Evolutionary conservation across 2,113 vertebrate species (phyloP), one percentile per base, ranked within the genome.

Genomic region (Hyperopisus bebe): DNA sequence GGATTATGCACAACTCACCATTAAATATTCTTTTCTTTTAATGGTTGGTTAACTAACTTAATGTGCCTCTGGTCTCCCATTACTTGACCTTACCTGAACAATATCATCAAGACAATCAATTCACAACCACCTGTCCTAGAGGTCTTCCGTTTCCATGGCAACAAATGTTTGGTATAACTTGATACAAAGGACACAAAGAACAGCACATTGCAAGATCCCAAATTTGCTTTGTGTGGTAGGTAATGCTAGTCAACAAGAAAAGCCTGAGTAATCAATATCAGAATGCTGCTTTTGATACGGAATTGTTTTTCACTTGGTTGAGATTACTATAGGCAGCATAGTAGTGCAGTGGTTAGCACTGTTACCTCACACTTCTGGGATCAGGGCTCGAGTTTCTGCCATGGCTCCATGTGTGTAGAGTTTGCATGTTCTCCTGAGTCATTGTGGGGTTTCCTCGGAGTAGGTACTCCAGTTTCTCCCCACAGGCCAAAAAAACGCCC

Each of bases 1-100:
- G 53, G 44, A 48, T 89, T 86, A 46, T 48, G 44, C 83, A 70
- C 62, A 86, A 89, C 85, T 86, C 31, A 39, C n/a, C 44, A 86
- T 62, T 48, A 55, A 89, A 89, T 70, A 86, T 42, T 44, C 47
- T 66, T 66, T 86, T 11, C 82, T 89, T 85, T 70, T 89, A 5
- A 84, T 39, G 89, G 58, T 86, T n/a, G 15, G 27, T 53, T 86
- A 31, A 51, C 13, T 53, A 86, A 17, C 44, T 86, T 48, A 17
- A 86, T n/a, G 47, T 53, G 48, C 24, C 27, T 48, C 44, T 27
- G 13, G 74, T 86, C n/a, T 50, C 21, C 82, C 8, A 39, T 77
- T 77, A 77, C 35, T 39, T 77, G 70, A 77, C 46, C 9, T 86
- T 86, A 27, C 17, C 44, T 51, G 24, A 27, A 86, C 47, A 50